Evolutionary conservation across 2,797 vertebrate species (phyloP).

Genomic region (Eulemur rubriventer): DNA sequence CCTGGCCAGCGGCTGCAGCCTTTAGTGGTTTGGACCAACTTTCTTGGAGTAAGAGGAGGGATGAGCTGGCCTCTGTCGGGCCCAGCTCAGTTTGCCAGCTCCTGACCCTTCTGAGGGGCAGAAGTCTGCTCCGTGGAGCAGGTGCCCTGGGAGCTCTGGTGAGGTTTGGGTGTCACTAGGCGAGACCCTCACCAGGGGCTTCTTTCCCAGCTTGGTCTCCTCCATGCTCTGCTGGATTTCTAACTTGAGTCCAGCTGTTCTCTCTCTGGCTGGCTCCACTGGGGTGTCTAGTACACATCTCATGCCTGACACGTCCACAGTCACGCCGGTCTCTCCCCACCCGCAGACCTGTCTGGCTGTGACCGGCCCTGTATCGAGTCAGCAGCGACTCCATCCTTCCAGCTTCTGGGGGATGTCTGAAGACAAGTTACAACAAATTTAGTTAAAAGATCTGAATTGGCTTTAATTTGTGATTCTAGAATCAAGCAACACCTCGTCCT

Average conservation of each 20-base stretch:
- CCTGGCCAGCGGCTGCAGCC: background rate
- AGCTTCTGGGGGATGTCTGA: background rate
- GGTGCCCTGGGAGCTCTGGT: background rate
- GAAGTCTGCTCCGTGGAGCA: background rate
- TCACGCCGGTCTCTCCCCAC: rapidly evolving
- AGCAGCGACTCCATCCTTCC: background rate
- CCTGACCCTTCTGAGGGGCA: background rate
- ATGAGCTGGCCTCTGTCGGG: background rate
- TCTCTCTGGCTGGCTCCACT: background rate
- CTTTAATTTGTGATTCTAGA: background rate
- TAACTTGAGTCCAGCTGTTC: background rate
- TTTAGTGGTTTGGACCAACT: background rate
- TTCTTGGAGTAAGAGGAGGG: background rate
- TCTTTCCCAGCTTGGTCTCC: too few species aligned
- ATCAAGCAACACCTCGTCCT: too few species aligned
- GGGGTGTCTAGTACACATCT: background rate
- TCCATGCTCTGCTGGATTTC: background rate
- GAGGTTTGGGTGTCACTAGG: background rate
- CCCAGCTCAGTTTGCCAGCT: background rate
- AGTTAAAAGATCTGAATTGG: background rate
- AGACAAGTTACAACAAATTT: background rate
- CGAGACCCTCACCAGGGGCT: background rate
- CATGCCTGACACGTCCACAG: too few species aligned
- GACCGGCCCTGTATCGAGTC: background rate
- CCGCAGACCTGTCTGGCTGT: background rate